A percentile compares a stretch with the other conserved stretches of the same genome.
These are phyloP conservation scores for Athrips mouffetella DNA, from an alignment of 2,888 invertebrate species.

Conservation along the genomic window DNA sequence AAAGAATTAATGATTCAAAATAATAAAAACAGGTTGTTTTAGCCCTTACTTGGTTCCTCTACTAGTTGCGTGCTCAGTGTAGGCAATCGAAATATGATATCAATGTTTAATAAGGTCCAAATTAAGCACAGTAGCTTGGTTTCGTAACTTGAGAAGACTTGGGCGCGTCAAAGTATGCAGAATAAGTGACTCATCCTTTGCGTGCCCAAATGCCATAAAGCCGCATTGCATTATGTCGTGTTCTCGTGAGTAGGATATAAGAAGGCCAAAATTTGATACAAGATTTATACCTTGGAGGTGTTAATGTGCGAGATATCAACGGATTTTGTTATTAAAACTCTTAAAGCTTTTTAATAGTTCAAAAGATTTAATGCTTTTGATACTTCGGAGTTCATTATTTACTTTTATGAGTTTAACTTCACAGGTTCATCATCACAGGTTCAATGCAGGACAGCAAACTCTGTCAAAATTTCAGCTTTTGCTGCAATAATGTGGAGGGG, in stretches of 20 bases:
- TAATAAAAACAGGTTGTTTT: too few relatives aligned
- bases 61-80: too few relatives aligned
- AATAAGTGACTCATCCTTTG: constrained; percentile 1
- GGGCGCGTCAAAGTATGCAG: constrained; percentile 10
- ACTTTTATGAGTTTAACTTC: too few relatives aligned
- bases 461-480: too few relatives aligned
- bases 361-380: too few relatives aligned
- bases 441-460: too few relatives aligned
- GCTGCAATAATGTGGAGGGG: too few relatives aligned
- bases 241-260: not conserved
- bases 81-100: constrained; percentile 1
- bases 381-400: too few relatives aligned
- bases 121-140: constrained; percentile 9
- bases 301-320: constrained; percentile 8
- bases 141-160: constrained; percentile 1
- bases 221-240: constrained; percentile 8
- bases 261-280: constrained; percentile 5
- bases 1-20: too few relatives aligned
- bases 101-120: not conserved
- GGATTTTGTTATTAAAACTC: not conserved
- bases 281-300: constrained; percentile 7
- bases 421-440: too few relatives aligned
- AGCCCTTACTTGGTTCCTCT: too few relatives aligned
- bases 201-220: constrained; percentile 3
- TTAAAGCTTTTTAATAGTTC: not conserved